Conservation (phyloP, 2,797 vertebrate species). For the Sitta carolinensis region DNA sequence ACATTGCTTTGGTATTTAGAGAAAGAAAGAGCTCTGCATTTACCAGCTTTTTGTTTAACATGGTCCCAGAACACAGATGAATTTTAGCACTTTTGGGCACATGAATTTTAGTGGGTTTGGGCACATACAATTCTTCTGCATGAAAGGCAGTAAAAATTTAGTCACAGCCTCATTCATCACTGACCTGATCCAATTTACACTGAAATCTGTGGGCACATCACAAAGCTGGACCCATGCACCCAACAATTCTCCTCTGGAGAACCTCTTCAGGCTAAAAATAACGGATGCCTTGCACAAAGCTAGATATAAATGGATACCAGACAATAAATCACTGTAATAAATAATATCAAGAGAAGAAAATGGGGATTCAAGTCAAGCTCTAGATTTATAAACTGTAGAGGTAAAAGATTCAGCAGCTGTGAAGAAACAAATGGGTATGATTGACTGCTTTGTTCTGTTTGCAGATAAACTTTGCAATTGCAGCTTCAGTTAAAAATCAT, state of each 20-base stretch:
- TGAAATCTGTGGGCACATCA: neutral
- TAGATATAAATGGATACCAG: neutral
- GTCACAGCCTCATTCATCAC: neutral
- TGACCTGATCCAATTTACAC: neutral
- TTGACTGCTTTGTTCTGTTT: conserved; percentile 55
- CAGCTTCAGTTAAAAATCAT: conserved; percentile 46
- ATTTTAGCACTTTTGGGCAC: neutral
- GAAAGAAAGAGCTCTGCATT: neutral
- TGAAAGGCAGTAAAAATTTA: neutral
- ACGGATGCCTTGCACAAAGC: neutral
- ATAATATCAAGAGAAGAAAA: neutral
- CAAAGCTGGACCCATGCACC: neutral
- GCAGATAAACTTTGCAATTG: conserved; percentile 42
- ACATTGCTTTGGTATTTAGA: neutral
- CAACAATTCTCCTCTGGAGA: neutral
- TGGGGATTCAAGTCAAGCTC: conserved; percentile 18
- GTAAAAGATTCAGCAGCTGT: conserved; percentile 42
- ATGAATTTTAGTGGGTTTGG: neutral
- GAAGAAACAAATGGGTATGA: conserved; percentile 46
- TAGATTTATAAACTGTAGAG: conserved; percentile 41
- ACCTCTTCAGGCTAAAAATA: neutral
- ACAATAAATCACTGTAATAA: neutral
- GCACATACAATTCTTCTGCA: neutral
- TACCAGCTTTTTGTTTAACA: neutral
- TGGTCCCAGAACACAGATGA: neutral